Conservation (phyloP, 2,888 invertebrate species). For the Epistrophe grossulariae region DNA sequence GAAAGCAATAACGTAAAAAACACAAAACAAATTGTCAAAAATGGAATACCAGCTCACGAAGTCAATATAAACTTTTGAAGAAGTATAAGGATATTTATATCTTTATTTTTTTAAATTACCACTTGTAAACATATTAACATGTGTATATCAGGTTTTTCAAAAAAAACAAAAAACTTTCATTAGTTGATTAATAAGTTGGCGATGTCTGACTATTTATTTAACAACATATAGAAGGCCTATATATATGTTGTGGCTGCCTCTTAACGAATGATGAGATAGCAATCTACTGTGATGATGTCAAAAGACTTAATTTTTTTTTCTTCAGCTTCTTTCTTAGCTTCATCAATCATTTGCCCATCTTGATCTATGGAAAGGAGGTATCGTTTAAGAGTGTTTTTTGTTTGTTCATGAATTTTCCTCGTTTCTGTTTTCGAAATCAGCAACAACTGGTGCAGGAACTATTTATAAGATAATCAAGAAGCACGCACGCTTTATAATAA, state of each 20-base stretch:
- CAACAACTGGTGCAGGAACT: slow-evolving; percentile 45
- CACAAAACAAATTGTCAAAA: no score
- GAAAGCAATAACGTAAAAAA: no score
- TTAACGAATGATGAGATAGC: slow-evolving; percentile 41
- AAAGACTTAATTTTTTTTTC: slow-evolving; percentile 42
- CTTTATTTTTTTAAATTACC: slow-evolving; percentile 14
- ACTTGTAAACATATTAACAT: slow-evolving; percentile 52
- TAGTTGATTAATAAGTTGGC: slow-evolving; percentile 64
- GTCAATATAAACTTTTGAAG: background rate
- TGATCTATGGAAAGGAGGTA: slow-evolving; percentile 7
- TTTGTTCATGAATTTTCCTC: slow-evolving; percentile 18
- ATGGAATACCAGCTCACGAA: background rate
- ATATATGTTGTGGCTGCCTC: slow-evolving; percentile 40
- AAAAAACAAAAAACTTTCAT: slow-evolving; percentile 66
- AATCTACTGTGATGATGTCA: slow-evolving; percentile 62
- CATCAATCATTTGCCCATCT: slow-evolving; percentile 58
- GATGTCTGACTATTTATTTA: slow-evolving; percentile 52
- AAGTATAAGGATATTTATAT: no score
- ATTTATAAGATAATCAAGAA: slow-evolving; percentile 26
- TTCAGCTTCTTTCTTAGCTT: slow-evolving; percentile 29
- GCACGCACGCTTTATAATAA: slow-evolving; percentile 22
- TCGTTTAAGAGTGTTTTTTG: slow-evolving; percentile 13
- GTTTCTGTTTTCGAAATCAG: slow-evolving; percentile 37
- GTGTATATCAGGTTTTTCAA: slow-evolving; percentile 55
- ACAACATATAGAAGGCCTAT: slow-evolving; percentile 30